Evolutionary conservation across 2,888 invertebrate genomes (phyloP).

Genomic region (Drosophila crucigera): DNA sequence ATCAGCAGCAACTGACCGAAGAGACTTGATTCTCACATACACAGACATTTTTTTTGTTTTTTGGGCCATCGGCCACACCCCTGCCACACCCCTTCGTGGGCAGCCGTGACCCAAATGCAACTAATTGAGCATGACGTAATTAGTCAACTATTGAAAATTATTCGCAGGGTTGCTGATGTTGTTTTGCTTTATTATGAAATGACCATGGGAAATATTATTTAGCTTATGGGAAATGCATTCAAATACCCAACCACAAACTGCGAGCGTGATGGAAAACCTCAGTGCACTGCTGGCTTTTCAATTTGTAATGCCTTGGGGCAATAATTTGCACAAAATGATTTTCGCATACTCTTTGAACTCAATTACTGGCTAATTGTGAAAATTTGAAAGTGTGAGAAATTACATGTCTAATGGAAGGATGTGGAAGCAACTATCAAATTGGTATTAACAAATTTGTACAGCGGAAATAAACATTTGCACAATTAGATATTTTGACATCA

Average conservation of each 20-base stretch:
- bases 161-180: conserved; percentile 46
- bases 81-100: conserved; percentile 20
- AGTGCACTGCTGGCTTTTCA: conserved; percentile 14
- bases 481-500: background rate
- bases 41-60: conserved; percentile 23
- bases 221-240: conserved; percentile 47
- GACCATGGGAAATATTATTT: conserved; percentile 57
- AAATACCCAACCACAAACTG: conserved; percentile 45
- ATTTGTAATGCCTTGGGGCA: conserved; percentile 41
- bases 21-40: conserved; percentile 4
- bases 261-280: conserved; percentile 16
- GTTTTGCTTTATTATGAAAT: conserved; percentile 33
- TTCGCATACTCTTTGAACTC: conserved; percentile 25
- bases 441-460: background rate
- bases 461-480: background rate
- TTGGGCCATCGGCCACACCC: conserved; percentile 46
- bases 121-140: conserved; percentile 80
- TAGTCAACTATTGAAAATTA: conserved; percentile 63
- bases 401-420: background rate
- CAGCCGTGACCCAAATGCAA: conserved; percentile 68
- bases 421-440: background rate
- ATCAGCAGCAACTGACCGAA: conserved; percentile 41
- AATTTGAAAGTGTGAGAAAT: background rate
- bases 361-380: conserved; percentile 3
- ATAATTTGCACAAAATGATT: conserved; percentile 15